Evolutionary conservation across 64 coral and sea anemone genomes (phyloP), one percentile per base, ranked within the genome.

Genomic region (Hydrozoanthus tunicans): DNA sequence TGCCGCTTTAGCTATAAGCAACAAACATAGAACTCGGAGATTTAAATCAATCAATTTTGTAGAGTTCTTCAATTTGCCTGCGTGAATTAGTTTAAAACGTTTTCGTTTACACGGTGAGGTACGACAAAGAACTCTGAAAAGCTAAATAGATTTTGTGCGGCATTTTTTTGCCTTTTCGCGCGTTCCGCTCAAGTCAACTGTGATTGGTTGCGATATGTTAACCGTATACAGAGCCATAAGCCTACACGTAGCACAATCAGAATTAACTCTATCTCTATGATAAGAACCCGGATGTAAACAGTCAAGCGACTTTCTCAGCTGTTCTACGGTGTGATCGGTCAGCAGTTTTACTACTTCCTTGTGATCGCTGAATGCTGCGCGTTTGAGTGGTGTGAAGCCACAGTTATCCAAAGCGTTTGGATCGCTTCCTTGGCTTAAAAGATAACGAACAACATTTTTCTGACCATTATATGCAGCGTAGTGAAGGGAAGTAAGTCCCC

Each of bases 341-440:
- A 96, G 95, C 57, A 92, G 9, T 55, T 92, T 88, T 14, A 96
- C 90, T 55, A 86, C 89, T 26, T 89, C 83, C 70, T 73, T 83
- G 63, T 96, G 89, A 7, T 82, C 95, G 15, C 82, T 73, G 51
- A 89, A 81, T 6, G 95, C 92, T 13, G 95, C 89, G n/a, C 89
- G 89, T 25, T 96, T 90, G 15, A 96, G 70, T 4, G 95, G 92
- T 7, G 95, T 96, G 76, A 93, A 91, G 13, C 82, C 69, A 64
- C 80, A 92, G 54, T 91, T 93, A 62, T 96, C 92, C 26, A 85
- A 58, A 14, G 90, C 78, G 9, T 86, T 90, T 6, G 91, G 77
- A 6, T 91, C 77, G 26, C 89, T 85, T 27, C 82, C 82, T 24
- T 71, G 82, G 4, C 51, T 23, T 85, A 85, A 24, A 43, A 85